Evolutionary conservation across 2,888 invertebrate genomes (phyloP).

Genomic region (Dromius quadrimaculatus): DNA sequence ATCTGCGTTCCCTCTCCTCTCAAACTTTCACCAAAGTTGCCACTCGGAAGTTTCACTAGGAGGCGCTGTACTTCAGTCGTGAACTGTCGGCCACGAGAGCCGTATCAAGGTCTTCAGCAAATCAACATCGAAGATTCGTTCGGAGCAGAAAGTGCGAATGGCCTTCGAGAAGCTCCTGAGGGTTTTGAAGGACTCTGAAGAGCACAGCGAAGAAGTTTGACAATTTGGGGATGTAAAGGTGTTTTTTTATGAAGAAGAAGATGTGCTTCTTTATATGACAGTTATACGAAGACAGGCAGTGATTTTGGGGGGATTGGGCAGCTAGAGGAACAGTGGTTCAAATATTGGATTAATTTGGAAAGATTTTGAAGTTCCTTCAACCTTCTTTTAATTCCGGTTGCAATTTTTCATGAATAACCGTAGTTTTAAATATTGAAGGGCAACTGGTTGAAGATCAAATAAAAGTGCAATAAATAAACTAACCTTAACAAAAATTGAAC

Average conservation of each 20-base stretch:
- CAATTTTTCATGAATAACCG: too few species aligned
- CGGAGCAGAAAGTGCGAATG: too few species aligned
- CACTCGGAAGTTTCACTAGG: slow-evolving; percentile 33
- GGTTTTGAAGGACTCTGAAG: too few species aligned
- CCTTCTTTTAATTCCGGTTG: too few species aligned
- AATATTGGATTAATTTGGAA: too few species aligned
- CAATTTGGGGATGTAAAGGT: not conserved
- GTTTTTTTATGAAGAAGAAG: not conserved
- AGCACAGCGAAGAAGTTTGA: not conserved
- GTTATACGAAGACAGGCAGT: too few species aligned
- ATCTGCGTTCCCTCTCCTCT: not conserved
- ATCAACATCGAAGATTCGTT: not conserved
- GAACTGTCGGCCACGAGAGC: not conserved
- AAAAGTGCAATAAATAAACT: not conserved
- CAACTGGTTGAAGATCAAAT: too few species aligned
- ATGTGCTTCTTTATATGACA: too few species aligned
- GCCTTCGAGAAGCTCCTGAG: not conserved
- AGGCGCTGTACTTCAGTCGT: slow-evolving; percentile 39
- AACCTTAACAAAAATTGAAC: not conserved
- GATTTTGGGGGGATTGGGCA: too few species aligned
- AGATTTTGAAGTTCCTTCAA: too few species aligned
- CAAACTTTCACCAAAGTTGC: slow-evolving; percentile 31
- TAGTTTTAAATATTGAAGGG: too few species aligned
- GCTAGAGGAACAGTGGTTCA: too few species aligned
- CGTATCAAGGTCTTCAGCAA: slow-evolving; percentile 15